Evolutionary conservation across 2,113 vertebrate species (phyloP).

Genomic region (Lathamus discolor): DNA sequence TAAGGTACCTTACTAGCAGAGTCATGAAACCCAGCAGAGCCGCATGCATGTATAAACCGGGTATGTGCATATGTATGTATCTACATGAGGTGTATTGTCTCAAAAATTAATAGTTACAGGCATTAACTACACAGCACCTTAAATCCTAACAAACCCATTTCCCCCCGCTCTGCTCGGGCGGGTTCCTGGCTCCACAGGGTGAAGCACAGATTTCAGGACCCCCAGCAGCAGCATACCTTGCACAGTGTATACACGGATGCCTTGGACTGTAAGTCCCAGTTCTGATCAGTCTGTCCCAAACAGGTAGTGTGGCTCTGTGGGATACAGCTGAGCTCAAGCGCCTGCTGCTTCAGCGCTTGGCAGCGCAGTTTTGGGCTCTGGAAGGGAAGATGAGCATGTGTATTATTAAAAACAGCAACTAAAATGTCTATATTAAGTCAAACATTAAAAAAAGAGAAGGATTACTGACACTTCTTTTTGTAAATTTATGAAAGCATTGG

Average conservation of each 20-base stretch:
- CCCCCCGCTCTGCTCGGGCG: fast-evolving
- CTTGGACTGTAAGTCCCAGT: fast-evolving
- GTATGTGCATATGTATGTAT: fast-evolving
- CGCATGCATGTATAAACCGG: too few relatives aligned
- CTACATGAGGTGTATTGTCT: background rate
- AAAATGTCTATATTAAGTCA: background rate
- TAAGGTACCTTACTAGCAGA: fast-evolving
- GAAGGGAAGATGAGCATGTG: background rate
- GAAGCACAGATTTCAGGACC: fast-evolving
- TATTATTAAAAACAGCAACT: background rate
- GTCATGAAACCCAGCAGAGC: background rate
- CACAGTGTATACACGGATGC: fast-evolving
- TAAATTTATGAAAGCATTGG: background rate
- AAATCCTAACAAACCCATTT: background rate
- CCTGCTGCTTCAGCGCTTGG: background rate
- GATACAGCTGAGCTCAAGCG: fast-evolving
- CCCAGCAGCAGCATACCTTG: fast-evolving
- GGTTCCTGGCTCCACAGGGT: fast-evolving
- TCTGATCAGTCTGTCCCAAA: background rate
- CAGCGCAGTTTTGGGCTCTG: background rate
- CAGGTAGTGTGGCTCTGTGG: fast-evolving
- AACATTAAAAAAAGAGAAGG: background rate
- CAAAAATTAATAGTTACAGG: background rate
- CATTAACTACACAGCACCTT: background rate
- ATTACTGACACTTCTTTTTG: background rate